These are phyloP conservation scores for Latrodectus hesperus DNA, from an alignment of 2,888 invertebrate genomes.

Conservation along the genomic window DNA sequence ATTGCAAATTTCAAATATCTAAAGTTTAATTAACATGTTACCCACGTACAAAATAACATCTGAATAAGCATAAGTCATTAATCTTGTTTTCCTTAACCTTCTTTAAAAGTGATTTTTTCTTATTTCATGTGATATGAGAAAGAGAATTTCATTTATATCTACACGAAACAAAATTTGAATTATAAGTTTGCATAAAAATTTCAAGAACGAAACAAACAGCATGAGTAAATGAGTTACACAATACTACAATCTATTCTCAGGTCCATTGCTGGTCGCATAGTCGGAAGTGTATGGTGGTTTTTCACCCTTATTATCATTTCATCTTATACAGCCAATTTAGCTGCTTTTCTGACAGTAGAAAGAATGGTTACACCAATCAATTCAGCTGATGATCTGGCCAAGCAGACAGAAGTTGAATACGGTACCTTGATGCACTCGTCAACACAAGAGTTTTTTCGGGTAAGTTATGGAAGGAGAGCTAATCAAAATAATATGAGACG, in stretches of 20 bases:
- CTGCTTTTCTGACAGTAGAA: slow-evolving; percentile 98
- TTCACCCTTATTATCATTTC: slow-evolving; percentile 98
- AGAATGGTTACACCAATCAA: slow-evolving; percentile 95
- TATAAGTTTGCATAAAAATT: no score
- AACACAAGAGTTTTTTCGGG: slow-evolving; percentile 91
- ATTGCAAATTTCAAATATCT: no score
- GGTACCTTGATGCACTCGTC: slow-evolving; percentile 85
- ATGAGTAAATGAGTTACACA: neutral
- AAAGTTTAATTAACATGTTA: no score
- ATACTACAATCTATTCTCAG: slow-evolving; percentile 75
- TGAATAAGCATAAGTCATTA: no score
- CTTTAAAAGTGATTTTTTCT: neutral
- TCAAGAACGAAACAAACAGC: no score
- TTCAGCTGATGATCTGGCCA: slow-evolving; percentile 90
- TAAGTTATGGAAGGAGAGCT: slow-evolving; percentile 74
- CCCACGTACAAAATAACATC: no score
- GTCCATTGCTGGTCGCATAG: slow-evolving; percentile 93
- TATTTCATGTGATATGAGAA: neutral
- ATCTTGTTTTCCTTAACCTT: no score
- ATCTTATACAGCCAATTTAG: slow-evolving; percentile 98
- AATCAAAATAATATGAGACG: no score
- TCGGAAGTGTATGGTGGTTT: slow-evolving; percentile 99
- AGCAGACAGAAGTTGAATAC: slow-evolving; percentile 94
- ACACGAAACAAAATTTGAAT: neutral
- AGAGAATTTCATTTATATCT: neutral